Evolutionary conservation across 2,888 invertebrate genomes (phyloP), one percentile per base, ranked within the genome.

Genomic region (Drosophila lacicola): DNA sequence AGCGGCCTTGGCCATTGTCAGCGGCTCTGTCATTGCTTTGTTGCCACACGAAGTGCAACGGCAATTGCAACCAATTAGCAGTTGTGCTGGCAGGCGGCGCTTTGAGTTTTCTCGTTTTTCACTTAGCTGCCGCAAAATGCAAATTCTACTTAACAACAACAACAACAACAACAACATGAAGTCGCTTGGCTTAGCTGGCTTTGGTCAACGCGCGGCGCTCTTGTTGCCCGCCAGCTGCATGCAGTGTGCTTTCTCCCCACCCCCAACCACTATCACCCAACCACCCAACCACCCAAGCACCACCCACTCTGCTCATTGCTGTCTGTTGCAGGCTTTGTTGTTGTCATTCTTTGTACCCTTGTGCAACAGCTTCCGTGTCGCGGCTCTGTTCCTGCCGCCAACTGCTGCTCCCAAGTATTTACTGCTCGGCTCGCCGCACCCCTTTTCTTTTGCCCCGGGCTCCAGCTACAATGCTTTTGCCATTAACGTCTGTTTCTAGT

Each of bases 1-100:
- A 64, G 47, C 14, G 61, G 69, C 69, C 80, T 70, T 76, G 78
- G 80, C 60, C 78, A 76, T 72, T 80, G 80, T 80, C 76, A 67
- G 64, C 64, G 51, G 19, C 60, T 53, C 41, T 53, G 46, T 21
- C 29, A 41, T 29, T 54, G 34, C 36, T 54, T 55, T 71, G 72
- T 33, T 61, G 64, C 44, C 37, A 21, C 47, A 44, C 54, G 64
- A 56, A 47, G 34, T 56, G 62, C 54, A 64, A 58, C 39, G 41
- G 50, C 64, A 73, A 78, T 78, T 73, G 62, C 74, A 60, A 60
- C 65, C 76, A 76, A 76, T 76, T 76, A 78, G 74, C 78, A 66
- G 44, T 50, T 45, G 8, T 29, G 29, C 29, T 29, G 29, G 65
- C 78, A 57, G 62, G 49, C 47, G 65, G 69, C 55, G 39, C 78